Conservation (phyloP, 2,888 invertebrate species). For the Iphiclides podalirius region DNA sequence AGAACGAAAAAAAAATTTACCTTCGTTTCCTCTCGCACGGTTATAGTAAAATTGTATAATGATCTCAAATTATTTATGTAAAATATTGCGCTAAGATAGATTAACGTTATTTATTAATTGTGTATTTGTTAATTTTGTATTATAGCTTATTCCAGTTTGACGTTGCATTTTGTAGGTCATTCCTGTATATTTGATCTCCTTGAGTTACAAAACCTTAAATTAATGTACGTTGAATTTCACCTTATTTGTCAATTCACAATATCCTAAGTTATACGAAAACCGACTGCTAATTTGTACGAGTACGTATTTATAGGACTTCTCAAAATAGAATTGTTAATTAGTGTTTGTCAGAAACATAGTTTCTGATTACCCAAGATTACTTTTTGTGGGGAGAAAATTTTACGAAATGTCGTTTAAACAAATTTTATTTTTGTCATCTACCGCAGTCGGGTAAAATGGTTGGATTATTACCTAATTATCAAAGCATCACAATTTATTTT, state of each 20-base stretch:
- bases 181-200: constrained; percentile 59
- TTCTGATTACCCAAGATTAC: too few species aligned
- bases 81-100: constrained; percentile 57
- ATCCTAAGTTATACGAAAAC: background rate
- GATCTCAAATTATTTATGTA: constrained; percentile 77
- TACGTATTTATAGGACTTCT: too few species aligned
- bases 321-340: too few species aligned
- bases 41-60: constrained; percentile 60
- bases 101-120: constrained; percentile 63
- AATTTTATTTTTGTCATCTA: background rate
- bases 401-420: too few species aligned
- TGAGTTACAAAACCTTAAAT: constrained; percentile 47
- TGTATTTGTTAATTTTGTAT: constrained; percentile 33
- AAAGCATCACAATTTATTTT: constrained; percentile 2
- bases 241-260: background rate
- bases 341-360: too few species aligned
- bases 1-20: constrained; percentile 33
- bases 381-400: too few species aligned
- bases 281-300: background rate
- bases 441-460: background rate
- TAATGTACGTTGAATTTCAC: constrained; percentile 7
- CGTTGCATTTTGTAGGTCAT: constrained; percentile 32
- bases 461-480: too few species aligned
- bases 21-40: constrained; percentile 32
- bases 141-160: constrained; percentile 36